Conservation (phyloP, 1,140 invertebrate species). For the Sycobia sp. region DNA sequence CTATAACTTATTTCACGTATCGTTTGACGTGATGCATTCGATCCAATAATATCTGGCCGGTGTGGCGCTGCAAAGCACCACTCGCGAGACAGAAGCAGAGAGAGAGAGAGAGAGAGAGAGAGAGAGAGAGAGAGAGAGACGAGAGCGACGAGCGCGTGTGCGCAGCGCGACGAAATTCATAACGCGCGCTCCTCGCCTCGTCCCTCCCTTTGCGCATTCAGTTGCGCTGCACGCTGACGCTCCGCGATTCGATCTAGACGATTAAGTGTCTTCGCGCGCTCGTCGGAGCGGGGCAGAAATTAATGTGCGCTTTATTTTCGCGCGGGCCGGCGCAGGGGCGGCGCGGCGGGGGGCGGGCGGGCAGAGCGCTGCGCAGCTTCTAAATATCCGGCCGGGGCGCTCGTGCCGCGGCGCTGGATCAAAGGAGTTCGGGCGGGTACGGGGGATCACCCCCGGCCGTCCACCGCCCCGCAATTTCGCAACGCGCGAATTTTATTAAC, state of each 20-base stretch:
- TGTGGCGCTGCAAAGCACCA: no score
- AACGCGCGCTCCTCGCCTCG: slow-evolving; percentile 38
- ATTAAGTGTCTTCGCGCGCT: slow-evolving; percentile 51
- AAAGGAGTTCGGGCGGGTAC: slow-evolving; percentile 20
- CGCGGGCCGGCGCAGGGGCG: not conserved
- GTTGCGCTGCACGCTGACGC: slow-evolving; percentile 15
- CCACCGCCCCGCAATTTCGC: no score
- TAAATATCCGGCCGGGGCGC: slow-evolving; percentile 26
- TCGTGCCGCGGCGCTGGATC: slow-evolving; percentile 3
- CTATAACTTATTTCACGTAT: slow-evolving; percentile 65
- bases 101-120: no score
- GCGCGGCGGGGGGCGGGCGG: not conserved
- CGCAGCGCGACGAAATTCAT: slow-evolving; percentile 49
- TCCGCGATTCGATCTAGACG: slow-evolving; percentile 53
- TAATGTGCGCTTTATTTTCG: slow-evolving; percentile 49
- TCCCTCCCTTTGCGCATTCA: slow-evolving; percentile 3
- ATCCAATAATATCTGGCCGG: slow-evolving; percentile 61
- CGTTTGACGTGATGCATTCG: slow-evolving; percentile 65
- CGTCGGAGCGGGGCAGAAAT: slow-evolving; percentile 42
- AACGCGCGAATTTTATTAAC: not conserved
- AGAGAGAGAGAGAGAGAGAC: no score
- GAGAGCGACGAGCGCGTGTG: slow-evolving; percentile 7
- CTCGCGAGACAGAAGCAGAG: no score
- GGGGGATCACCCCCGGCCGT: no score
- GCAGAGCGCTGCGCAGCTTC: not conserved